Conservation (phyloP, 2,888 invertebrate species). For the Oegoconia quadripuncta region DNA sequence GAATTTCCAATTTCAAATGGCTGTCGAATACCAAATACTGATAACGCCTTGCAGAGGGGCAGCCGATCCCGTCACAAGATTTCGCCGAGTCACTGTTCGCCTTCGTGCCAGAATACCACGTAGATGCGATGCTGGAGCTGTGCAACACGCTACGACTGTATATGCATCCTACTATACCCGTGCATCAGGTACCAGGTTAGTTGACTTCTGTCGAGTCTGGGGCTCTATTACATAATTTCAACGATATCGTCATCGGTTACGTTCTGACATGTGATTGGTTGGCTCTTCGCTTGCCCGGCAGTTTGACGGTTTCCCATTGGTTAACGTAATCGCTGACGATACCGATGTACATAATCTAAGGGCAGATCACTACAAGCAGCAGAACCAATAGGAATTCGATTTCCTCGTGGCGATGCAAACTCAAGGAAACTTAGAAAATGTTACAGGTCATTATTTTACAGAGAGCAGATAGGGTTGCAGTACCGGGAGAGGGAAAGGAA, state of each 20-base stretch:
- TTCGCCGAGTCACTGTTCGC: conserved; percentile 77
- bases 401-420: too few species aligned
- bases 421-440: too few species aligned
- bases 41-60: conserved; percentile 1
- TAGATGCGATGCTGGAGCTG: conserved; percentile 82
- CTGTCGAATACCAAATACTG: not conserved
- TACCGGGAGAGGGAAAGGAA: too few species aligned
- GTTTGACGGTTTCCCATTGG: too few species aligned
- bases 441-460: too few species aligned
- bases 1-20: too few species aligned
- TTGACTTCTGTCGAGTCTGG: not conserved
- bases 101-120: conserved; percentile 86
- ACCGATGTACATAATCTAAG: too few species aligned
- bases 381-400: too few species aligned
- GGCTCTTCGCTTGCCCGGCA: too few species aligned
- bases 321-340: too few species aligned
- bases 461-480: too few species aligned
- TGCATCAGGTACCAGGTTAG: conserved; percentile 69
- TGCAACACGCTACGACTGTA: conserved; percentile 81
- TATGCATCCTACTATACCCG: conserved; percentile 81
- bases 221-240: not conserved
- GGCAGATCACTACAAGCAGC: too few species aligned
- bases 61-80: conserved; percentile 27
- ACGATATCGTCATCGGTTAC: not conserved
- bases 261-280: not conserved